Conservation (phyloP, 2,113 vertebrate species). For the Hystrix cristata region DNA sequence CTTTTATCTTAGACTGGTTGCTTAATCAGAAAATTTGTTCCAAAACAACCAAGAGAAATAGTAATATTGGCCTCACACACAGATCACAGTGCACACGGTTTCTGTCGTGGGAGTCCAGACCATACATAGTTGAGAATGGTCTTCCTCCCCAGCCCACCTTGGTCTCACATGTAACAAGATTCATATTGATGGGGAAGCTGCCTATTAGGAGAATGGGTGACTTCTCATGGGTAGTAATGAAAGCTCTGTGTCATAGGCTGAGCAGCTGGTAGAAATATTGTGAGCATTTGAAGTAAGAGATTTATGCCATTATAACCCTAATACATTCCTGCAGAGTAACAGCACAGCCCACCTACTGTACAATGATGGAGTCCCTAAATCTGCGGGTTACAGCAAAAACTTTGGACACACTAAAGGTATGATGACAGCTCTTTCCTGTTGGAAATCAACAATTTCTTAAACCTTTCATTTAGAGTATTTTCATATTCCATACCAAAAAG, state of each 20-base stretch:
- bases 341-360: conserved; percentile 92
- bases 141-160: not conserved
- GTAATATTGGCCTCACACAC: not conserved
- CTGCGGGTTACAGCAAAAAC: conserved; percentile 83
- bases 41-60: conserved; percentile 57
- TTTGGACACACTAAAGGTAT: conserved; percentile 96
- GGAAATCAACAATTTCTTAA: conserved; percentile 41
- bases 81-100: not conserved
- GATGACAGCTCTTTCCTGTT: not conserved
- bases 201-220: not conserved
- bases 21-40: conserved; percentile 60
- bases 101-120: not conserved
- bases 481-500: conserved; percentile 40
- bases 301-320: conserved; percentile 62
- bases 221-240: conserved; percentile 52
- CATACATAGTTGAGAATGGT: not conserved
- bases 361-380: conserved; percentile 92
- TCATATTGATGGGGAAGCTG: not conserved
- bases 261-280: conserved; percentile 21
- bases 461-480: not conserved
- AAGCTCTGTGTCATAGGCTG: not conserved
- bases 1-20: conserved; percentile 52
- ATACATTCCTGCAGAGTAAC: conserved; percentile 86
- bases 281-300: not conserved
- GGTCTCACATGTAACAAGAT: not conserved